Percentiles rank a stretch among this genome's conserved stretches.
These are phyloP conservation scores for Altica lythri DNA, from an alignment of 2,888 invertebrate genomes.

Conservation along the genomic window DNA sequence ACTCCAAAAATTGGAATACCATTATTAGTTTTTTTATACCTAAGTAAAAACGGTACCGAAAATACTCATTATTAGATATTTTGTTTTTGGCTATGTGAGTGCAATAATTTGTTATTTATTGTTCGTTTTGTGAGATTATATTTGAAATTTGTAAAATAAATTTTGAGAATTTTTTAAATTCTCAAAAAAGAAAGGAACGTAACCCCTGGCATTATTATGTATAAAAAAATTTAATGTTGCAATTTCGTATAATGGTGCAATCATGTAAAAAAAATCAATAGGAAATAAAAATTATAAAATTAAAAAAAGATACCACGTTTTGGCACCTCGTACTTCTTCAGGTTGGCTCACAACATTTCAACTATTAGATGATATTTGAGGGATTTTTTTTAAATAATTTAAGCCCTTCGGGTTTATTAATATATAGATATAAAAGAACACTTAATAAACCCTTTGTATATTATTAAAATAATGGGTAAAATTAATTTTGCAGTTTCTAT, in stretches of 20 bases:
- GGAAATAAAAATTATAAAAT: conserved; percentile 45
- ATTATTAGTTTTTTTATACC: conserved; percentile 42
- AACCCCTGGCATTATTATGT: conserved; percentile 58
- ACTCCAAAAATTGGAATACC: too few species aligned
- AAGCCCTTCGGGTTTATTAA: too few species aligned
- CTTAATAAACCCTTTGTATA: conserved; percentile 8
- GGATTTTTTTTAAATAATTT: too few species aligned
- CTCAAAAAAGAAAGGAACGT: conserved; percentile 53
- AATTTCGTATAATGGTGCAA: conserved; percentile 57
- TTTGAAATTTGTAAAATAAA: conserved; percentile 32
- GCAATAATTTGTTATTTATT: conserved; percentile 38
- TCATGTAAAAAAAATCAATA: conserved; percentile 53
- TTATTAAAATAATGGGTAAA: conserved; percentile 10
- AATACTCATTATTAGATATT: conserved; percentile 33
- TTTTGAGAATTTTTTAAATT: conserved; percentile 36
- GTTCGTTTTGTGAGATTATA: conserved; percentile 30
- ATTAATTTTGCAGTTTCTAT: neutral
- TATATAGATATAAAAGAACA: too few species aligned
- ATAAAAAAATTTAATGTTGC: conserved; percentile 55
- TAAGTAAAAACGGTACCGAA: conserved; percentile 37
- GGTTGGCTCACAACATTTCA: too few species aligned
- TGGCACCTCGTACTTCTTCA: conserved; percentile 56
- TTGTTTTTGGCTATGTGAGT: conserved; percentile 28
- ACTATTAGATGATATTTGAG: too few species aligned
- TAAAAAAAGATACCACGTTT: conserved; percentile 36